phyloP scores from a whole-genome alignment of 2,888 invertebrate genomes.

The Polietes domitor region DNA sequence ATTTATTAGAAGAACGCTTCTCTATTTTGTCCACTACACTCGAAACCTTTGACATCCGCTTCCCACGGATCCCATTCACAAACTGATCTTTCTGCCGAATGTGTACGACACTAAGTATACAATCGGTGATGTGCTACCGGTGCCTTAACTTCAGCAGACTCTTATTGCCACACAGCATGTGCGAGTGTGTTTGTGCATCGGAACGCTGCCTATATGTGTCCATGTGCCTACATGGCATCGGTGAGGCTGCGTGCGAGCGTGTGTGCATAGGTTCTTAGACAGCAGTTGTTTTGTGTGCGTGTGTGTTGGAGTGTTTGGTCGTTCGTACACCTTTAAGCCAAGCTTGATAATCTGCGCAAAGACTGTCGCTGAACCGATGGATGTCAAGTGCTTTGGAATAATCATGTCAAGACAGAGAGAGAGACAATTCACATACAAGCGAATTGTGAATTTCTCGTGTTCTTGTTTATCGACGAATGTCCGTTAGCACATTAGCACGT shows the following conservation, averaged over 20 bases:
- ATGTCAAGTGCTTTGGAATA: conserved; percentile 3
- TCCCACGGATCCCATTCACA: conserved; percentile 80
- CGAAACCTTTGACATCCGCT: conserved; percentile 76
- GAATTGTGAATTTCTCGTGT: background rate
- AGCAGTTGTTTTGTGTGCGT: background rate
- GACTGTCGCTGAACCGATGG: background rate
- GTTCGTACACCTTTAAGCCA: background rate
- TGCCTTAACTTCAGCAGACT: background rate
- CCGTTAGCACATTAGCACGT: background rate
- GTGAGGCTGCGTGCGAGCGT: background rate
- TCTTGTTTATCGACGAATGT: background rate
- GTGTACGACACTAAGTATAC: conserved; percentile 79
- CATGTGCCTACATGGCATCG: background rate
- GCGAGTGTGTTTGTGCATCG: background rate
- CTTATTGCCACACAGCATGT: background rate
- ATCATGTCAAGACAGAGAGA: background rate
- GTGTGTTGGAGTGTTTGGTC: background rate
- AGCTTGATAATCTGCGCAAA: background rate
- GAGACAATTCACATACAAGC: background rate
- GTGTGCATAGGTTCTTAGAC: background rate
- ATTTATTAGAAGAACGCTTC: background rate
- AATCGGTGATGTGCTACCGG: conserved; percentile 60
- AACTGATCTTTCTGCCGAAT: conserved; percentile 78
- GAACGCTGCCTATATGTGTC: background rate
- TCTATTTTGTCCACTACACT: conserved; percentile 52